A percentile compares a stretch with the other conserved stretches of the same genome.
phyloP scores from a whole-genome alignment of 1,140 invertebrate species.

The Anagrus nilaparvatae region DNA sequence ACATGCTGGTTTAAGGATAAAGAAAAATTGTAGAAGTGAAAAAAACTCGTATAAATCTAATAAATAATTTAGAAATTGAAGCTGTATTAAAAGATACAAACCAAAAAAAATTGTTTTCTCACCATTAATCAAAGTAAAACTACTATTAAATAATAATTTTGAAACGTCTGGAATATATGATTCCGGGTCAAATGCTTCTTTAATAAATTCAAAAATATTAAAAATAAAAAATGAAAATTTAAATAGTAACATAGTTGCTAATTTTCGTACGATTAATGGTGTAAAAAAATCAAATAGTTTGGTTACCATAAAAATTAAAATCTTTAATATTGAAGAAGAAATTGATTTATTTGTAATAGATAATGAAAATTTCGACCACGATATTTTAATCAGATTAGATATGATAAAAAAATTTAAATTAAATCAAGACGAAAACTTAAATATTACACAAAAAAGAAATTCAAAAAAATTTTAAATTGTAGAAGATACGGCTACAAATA shows the following conservation, averaged over 20 bases:
- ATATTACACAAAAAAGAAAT: constrained; percentile 11
- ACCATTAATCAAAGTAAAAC: constrained; percentile 16
- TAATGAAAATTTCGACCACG: constrained; percentile 13
- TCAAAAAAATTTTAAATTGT: not conserved
- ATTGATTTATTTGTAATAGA: constrained; percentile 14
- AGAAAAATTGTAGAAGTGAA: too few relatives aligned
- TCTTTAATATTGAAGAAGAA: constrained; percentile 13
- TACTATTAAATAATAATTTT: constrained; percentile 17
- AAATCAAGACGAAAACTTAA: constrained; percentile 11
- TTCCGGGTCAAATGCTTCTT: constrained; percentile 22
- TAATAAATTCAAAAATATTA: constrained; percentile 24
- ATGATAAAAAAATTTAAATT: constrained; percentile 14
- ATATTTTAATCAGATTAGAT: constrained; percentile 15
- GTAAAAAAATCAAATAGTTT: constrained; percentile 6
- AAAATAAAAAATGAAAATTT: constrained; percentile 15
- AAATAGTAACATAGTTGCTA: not conserved
- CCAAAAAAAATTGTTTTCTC: constrained; percentile 13
- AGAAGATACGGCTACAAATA: not conserved
- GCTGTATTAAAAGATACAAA: too few relatives aligned
- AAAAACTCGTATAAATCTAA: too few relatives aligned
- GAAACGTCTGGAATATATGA: constrained; percentile 18
- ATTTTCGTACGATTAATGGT: constrained; percentile 14
- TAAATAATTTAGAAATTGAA: too few relatives aligned
- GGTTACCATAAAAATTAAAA: constrained; percentile 15
- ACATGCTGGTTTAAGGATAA: too few relatives aligned